Evolutionary conservation across 2,797 vertebrate genomes (phyloP).

Genomic region (Eupleurogrammus muticus): DNA sequence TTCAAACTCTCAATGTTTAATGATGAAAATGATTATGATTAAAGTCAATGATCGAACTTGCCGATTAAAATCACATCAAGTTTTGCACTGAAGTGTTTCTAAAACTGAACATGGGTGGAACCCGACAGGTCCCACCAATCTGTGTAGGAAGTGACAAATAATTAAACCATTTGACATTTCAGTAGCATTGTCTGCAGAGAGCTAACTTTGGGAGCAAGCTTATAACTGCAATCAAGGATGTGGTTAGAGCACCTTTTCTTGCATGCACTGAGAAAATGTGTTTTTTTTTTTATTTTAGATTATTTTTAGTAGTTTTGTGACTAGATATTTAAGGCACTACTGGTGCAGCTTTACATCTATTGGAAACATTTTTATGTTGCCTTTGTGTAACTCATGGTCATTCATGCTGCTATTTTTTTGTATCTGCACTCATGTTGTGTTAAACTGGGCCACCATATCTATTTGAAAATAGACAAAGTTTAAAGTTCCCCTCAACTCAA

Average conservation of each 20-base stretch:
- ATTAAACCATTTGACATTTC: neutral
- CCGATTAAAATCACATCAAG: neutral
- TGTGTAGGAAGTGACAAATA: neutral
- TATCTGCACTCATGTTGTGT: too few species aligned
- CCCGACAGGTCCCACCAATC: neutral
- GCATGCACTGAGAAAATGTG: neutral
- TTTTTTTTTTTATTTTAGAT: neutral
- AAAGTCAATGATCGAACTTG: neutral
- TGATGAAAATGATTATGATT: neutral
- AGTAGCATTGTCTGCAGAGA: neutral
- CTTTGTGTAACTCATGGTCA: neutral
- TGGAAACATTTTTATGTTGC: neutral
- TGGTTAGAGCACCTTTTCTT: conserved; percentile 12
- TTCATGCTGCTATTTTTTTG: neutral
- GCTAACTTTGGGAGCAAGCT: neutral
- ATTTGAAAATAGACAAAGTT: neutral
- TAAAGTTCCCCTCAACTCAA: too few species aligned
- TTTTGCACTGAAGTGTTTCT: conserved; percentile 7
- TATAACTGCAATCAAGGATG: conserved; percentile 24
- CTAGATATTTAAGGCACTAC: neutral
- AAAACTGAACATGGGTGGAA: neutral
- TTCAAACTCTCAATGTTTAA: neutral
- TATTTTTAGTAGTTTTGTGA: neutral
- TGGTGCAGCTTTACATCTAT: neutral
- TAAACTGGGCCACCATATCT: too few species aligned